Base-by-base conservation (phyloP, 1,140 invertebrate genomes). In the Brachionus koreanus region DNA sequence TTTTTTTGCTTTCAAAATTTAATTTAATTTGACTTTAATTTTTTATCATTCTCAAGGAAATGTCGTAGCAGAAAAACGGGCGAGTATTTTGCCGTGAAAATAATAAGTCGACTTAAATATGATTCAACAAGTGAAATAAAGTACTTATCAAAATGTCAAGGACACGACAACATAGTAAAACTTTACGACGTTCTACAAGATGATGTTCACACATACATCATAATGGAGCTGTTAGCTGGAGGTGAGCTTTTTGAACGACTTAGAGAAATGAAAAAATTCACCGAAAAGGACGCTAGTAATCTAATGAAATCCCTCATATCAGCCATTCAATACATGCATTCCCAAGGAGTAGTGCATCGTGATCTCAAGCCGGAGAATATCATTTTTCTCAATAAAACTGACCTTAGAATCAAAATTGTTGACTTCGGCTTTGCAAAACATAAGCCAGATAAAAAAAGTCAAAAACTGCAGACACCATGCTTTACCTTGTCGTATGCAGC, bases 301-400 rank as follows among this genome's bases (percentile, higher is more conserved):
- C 90, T 95, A 42, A 92, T 95, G 90, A 87, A 89, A 33, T 93
- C 95, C 86, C 88, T 97, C 35, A 92, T 95, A 0, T 91, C 92
- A 3, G 94, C 94, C 43, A 92, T 96, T 5, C 88, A 91, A 61
- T 94, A 92, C 86, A 93, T 96, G 91, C 94, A 96, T 88, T 89
- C 89, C 19, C 89, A 91, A 79, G 92, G 92, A 9, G 91, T 95
- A 43, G 94, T 95, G 35, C 95, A 97, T 88, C 88, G 95, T 63
- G 95, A 97, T 87, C 90, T 97, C 3, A 97, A 97, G 87, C 94
- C 95, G 3, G 94, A 91, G 90, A 95, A 95, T 87, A 88, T 95
- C 7, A 87, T 94, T 3, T 95, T 94, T 85, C 91, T 91, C 39
- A 89, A 91, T 83, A 85, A 88, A 9, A 87, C 89, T 25, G 90